Evolutionary conservation across 2,113 vertebrate genomes (phyloP).

Genomic region (Alligator sinensis): DNA sequence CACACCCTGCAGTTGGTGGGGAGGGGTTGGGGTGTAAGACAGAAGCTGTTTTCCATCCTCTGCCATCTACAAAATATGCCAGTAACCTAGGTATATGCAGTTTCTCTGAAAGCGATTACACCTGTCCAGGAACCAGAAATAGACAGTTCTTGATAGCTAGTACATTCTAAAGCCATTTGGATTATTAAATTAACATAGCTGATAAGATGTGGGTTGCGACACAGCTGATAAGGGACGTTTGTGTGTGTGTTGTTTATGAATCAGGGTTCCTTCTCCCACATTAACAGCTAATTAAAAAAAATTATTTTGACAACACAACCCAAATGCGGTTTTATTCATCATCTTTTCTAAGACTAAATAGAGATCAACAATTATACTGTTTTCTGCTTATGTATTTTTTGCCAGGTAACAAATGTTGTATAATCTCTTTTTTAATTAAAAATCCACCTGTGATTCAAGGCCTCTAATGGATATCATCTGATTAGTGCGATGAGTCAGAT

Average conservation of each 20-base stretch:
- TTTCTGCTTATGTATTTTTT: not conserved
- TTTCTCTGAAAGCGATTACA: not conserved
- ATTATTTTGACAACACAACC: not conserved
- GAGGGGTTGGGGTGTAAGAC: not conserved
- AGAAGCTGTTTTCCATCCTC: not conserved
- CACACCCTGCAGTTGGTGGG: not conserved
- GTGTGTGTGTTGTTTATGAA: not conserved
- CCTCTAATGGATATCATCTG: conserved; percentile 39
- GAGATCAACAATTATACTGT: not conserved
- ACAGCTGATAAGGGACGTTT: not conserved
- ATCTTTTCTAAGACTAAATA: not conserved
- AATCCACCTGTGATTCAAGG: conserved; percentile 29
- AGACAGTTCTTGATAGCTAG: no score
- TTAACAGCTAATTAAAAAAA: not conserved
- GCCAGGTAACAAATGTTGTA: not conserved
- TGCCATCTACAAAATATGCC: not conserved
- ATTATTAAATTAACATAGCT: not conserved
- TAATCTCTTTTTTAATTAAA: conserved; percentile 5
- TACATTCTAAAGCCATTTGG: not conserved
- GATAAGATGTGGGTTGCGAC: not conserved
- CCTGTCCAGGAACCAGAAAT: not conserved
- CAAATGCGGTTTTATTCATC: not conserved
- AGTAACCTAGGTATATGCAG: not conserved
- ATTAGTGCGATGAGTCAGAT: conserved; percentile 56
- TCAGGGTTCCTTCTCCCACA: not conserved